Percentiles rank a stretch among this genome's conserved stretches.
phyloP scores from a whole-genome alignment of 2,797 vertebrate genomes.

The Acropternis orthonyx region DNA sequence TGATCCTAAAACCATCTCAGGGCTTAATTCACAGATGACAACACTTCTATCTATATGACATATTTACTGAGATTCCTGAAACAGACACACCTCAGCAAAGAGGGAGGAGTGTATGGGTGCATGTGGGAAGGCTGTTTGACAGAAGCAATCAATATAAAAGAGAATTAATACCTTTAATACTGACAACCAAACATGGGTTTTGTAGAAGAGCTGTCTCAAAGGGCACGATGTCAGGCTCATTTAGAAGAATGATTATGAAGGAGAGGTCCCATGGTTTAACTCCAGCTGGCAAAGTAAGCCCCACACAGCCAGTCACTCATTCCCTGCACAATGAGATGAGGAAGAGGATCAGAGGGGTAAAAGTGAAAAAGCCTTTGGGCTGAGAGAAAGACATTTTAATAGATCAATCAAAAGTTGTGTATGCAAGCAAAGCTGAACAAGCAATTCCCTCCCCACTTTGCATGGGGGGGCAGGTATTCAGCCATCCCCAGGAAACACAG shows the following conservation, averaged over 20 bases:
- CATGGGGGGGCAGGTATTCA: neutral
- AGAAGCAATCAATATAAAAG: neutral
- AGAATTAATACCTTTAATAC: neutral
- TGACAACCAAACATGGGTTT: neutral
- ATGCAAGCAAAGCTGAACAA: neutral
- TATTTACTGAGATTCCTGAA: neutral
- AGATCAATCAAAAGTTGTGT: neutral
- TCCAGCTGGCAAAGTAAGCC: neutral
- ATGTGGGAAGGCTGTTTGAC: neutral
- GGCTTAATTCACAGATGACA: neutral
- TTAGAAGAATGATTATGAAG: neutral
- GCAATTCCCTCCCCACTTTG: neutral
- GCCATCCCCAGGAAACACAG: neutral
- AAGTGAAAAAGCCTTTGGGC: neutral
- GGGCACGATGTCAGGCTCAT: neutral
- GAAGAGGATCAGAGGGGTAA: accelerated
- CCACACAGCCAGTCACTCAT: neutral
- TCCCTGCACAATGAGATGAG: neutral
- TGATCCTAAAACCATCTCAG: neutral
- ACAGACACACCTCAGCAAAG: neutral
- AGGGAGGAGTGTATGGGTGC: neutral
- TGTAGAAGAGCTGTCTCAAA: neutral
- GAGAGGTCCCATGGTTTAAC: neutral
- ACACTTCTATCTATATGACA: neutral
- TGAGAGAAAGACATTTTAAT: neutral